Evolutionary conservation across 2,888 invertebrate genomes (phyloP).

Genomic region (Aricia artaxerxes): DNA sequence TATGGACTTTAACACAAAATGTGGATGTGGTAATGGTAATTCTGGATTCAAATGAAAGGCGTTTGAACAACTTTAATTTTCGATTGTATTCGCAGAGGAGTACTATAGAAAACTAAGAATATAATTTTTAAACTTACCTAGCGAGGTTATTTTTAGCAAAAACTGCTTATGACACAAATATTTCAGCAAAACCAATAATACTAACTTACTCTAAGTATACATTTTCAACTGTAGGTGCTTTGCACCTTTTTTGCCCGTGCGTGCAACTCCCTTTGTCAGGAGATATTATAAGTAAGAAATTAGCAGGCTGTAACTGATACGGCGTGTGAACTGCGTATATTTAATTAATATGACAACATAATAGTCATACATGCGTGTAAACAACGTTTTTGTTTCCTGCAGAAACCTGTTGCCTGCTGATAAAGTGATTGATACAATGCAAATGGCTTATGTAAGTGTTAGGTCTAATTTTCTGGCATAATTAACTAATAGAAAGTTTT

Average conservation of each 20-base stretch:
- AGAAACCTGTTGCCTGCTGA: slow-evolving; percentile 18
- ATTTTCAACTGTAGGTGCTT: slow-evolving; percentile 11
- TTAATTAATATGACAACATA: slow-evolving; percentile 35
- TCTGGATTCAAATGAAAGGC: background rate
- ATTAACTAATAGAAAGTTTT: background rate
- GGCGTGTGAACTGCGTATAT: slow-evolving; percentile 41
- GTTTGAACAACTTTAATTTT: background rate
- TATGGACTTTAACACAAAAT: too few relatives aligned
- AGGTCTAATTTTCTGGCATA: background rate
- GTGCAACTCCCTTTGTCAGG: slow-evolving; percentile 38
- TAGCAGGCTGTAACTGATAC: slow-evolving; percentile 40
- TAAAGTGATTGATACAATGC: slow-evolving; percentile 16
- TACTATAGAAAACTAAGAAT: too few relatives aligned
- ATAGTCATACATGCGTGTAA: slow-evolving; percentile 16
- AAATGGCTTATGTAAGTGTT: slow-evolving; percentile 8
- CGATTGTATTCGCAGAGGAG: background rate
- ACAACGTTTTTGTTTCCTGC: slow-evolving; percentile 26
- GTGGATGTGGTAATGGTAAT: background rate
- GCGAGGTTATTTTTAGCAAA: too few relatives aligned
- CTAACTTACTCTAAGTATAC: background rate
- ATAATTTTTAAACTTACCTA: too few relatives aligned
- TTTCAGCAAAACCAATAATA: background rate
- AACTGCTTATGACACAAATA: background rate
- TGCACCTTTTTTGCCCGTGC: slow-evolving; percentile 31
- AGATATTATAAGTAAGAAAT: slow-evolving; percentile 39